Conservation (phyloP, 2,113 vertebrate species). For the Corythoichthys haematopterus region DNA sequence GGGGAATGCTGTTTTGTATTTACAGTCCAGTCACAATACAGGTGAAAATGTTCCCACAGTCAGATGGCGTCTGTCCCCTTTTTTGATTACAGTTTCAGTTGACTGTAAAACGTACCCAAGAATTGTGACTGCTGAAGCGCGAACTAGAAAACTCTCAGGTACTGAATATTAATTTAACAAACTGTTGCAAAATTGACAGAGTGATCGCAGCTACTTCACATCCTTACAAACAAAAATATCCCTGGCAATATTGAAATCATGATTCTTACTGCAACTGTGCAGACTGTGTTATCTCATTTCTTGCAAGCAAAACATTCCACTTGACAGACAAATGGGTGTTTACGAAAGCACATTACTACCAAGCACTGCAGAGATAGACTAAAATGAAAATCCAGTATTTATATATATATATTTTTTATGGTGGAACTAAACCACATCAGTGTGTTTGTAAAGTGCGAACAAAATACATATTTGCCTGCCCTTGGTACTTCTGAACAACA, state of each 20-base stretch:
- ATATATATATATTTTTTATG: neutral
- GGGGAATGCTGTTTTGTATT: neutral
- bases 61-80: neutral
- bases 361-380: neutral
- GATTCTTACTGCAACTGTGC: neutral
- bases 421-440: neutral
- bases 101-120: neutral
- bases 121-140: neutral
- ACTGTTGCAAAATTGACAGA: too few species aligned
- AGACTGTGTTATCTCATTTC: neutral
- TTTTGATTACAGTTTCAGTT: neutral
- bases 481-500: neutral
- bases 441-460: neutral
- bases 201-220: neutral
- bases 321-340: neutral
- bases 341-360: neutral
- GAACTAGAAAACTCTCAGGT: too few species aligned
- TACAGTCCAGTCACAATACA: neutral
- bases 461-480: neutral
- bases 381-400: neutral
- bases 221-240: neutral
- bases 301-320: neutral
- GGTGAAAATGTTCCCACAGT: neutral
- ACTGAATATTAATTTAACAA: neutral
- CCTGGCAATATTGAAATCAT: neutral